Percentiles rank a stretch among this genome's conserved stretches.
Conservation (phyloP, 1,140 invertebrate genomes). For the Drosophila punjabiensis region DNA sequence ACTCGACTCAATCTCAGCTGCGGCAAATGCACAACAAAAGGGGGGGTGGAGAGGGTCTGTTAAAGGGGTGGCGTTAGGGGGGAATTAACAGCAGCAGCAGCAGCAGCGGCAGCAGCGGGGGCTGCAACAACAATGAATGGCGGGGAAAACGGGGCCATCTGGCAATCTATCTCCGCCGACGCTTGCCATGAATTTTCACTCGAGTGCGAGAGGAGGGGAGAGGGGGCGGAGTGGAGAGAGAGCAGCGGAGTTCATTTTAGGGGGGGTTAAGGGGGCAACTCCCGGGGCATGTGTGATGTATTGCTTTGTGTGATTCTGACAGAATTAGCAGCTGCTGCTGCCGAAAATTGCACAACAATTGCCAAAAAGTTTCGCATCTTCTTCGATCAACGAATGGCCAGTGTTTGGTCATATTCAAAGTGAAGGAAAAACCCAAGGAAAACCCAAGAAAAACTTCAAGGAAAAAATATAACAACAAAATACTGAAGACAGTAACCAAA, state of each 20-base stretch:
- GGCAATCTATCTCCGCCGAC: conserved; percentile 79
- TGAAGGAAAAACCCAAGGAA: background rate
- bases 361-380: conserved; percentile 50
- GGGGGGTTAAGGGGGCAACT: background rate
- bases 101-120: background rate
- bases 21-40: conserved; percentile 28
- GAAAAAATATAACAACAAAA: background rate
- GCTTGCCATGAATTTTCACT: conserved; percentile 71
- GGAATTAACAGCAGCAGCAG: conserved; percentile 21
- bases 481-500: background rate
- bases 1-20: conserved; percentile 72
- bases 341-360: conserved; percentile 78
- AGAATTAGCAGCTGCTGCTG: conserved; percentile 81
- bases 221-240: background rate
- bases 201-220: background rate
- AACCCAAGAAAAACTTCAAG: background rate
- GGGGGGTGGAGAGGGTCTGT: background rate
- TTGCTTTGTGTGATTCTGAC: conserved; percentile 82
- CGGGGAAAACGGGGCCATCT: conserved; percentile 49
- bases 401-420: conserved; percentile 34
- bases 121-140: conserved; percentile 11
- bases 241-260: no score
- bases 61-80: background rate
- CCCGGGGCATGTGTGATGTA: conserved; percentile 70
- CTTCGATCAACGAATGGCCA: conserved; percentile 44